Conservation (phyloP, 2,797 vertebrate species). For the Sebastes hubbsi region DNA sequence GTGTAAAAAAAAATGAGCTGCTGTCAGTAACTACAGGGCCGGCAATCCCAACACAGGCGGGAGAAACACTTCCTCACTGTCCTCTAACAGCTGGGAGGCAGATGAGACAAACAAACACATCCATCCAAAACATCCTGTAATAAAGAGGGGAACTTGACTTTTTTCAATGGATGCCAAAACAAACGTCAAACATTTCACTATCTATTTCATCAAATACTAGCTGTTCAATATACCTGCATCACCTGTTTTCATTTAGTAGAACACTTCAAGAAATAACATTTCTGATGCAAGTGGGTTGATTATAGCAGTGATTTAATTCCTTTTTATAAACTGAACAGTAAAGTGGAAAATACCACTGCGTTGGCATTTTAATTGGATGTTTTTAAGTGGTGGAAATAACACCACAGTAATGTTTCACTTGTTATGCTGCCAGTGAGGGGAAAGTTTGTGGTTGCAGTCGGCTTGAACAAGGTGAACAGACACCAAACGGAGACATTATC, state of each 20-base stretch:
- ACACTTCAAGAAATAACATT: not conserved
- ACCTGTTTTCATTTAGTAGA: not conserved
- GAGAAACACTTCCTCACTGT: constrained; percentile 1
- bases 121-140: not conserved
- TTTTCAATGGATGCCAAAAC: not conserved
- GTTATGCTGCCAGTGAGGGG: not conserved
- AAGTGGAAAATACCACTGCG: not conserved
- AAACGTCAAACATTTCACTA: not conserved
- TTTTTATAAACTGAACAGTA: not conserved
- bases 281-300: not conserved
- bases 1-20: constrained; percentile 43
- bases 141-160: not conserved
- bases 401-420: not conserved
- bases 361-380: constrained; percentile 1
- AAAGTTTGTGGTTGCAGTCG: not conserved
- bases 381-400: constrained; percentile 8
- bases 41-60: constrained; percentile 9
- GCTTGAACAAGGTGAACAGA: not conserved
- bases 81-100: constrained; percentile 3
- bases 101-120: constrained; percentile 2
- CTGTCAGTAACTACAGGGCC: constrained; percentile 36
- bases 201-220: not conserved
- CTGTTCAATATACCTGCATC: not conserved
- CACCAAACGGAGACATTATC: not conserved
- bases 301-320: not conserved